These are phyloP conservation scores for Wasmannia auropunctata DNA, from an alignment of 1,140 invertebrate genomes.

Conservation along the genomic window DNA sequence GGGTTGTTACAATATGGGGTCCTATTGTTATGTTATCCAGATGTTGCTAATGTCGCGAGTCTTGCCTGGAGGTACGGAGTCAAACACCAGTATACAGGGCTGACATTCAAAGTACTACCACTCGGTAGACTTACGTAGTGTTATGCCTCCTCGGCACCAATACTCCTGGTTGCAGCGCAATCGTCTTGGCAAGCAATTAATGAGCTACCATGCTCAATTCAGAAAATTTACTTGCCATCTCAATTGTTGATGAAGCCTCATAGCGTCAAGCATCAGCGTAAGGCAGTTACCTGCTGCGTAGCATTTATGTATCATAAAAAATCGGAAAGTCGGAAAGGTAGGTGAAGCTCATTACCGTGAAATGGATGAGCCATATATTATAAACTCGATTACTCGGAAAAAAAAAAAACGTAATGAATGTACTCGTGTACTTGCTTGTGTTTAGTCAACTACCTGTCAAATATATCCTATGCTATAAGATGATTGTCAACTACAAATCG, in stretches of 20 bases:
- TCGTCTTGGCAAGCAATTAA: constrained; percentile 81
- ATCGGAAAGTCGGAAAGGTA: constrained; percentile 85
- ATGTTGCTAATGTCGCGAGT: constrained; percentile 82
- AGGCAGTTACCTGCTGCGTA: constrained; percentile 84
- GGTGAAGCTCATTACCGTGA: constrained; percentile 74
- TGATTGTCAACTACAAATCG: background rate
- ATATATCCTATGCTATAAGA: background rate
- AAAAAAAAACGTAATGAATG: background rate
- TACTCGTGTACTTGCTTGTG: background rate
- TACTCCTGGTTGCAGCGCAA: constrained; percentile 79
- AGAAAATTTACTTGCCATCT: constrained; percentile 81
- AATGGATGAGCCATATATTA: constrained; percentile 69
- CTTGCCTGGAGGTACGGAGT: constrained; percentile 80
- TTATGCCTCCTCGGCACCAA: constrained; percentile 82
- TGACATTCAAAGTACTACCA: constrained; percentile 83
- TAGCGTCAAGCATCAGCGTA: constrained; percentile 81
- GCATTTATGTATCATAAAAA: constrained; percentile 85
- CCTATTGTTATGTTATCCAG: constrained; percentile 81
- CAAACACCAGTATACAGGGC: constrained; percentile 78
- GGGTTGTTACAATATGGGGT: constrained; percentile 77
- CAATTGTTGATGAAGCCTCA: constrained; percentile 83
- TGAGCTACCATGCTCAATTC: constrained; percentile 82
- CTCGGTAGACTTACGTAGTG: constrained; percentile 83
- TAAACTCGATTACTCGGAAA: constrained; percentile 32
- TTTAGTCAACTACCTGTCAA: background rate